phyloP scores from a whole-genome alignment of 2,113 vertebrate genomes.

The Tragelaphus scriptus region DNA sequence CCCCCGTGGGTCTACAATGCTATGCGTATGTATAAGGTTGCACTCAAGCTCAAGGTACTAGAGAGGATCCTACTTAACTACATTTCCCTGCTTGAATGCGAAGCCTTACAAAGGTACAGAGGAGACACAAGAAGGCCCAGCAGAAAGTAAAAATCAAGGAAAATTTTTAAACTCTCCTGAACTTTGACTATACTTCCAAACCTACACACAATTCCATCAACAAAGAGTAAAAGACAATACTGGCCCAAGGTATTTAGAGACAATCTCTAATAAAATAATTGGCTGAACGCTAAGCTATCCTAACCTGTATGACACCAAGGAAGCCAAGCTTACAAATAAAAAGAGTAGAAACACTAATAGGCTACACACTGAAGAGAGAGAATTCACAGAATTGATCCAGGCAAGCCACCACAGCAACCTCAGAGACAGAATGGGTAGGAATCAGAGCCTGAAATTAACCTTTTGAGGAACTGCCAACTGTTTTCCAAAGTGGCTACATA shows the following conservation, averaged over 20 bases:
- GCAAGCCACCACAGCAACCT: not conserved
- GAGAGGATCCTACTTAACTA: not conserved
- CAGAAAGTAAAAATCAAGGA: not conserved
- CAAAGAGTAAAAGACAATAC: not conserved
- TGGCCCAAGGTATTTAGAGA: not conserved
- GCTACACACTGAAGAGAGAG: not conserved
- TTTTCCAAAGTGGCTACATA: conserved; percentile 3
- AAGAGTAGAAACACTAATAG: not conserved
- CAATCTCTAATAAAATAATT: not conserved
- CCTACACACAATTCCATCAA: not conserved
- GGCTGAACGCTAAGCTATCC: not conserved
- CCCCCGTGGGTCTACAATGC: not conserved
- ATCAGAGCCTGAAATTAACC: not conserved
- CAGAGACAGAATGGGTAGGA: not conserved
- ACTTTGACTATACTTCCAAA: not conserved
- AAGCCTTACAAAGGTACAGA: not conserved
- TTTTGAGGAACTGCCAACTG: not conserved
- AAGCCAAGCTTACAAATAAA: conserved; percentile 18
- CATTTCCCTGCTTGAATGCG: not conserved
- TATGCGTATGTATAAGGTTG: not conserved
- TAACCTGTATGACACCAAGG: not conserved
- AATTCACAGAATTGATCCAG: not conserved
- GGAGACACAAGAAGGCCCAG: not conserved
- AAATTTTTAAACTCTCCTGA: not conserved
- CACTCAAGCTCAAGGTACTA: not conserved